Base-by-base conservation (phyloP, 1,140 invertebrate genomes). In the Hormaphis cornu region DNA sequence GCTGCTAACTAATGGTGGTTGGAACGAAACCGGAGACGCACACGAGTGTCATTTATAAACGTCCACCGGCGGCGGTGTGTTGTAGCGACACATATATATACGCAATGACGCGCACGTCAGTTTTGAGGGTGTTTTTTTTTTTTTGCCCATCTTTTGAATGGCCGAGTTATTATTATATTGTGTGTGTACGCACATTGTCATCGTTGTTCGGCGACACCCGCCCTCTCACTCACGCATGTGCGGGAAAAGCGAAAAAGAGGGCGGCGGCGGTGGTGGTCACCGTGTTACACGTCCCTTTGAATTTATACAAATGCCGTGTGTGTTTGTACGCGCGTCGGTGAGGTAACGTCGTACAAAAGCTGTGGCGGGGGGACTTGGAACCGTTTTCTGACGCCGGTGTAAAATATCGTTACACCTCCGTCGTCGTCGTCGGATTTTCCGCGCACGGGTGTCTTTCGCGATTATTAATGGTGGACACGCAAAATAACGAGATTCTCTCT, bases 1-100 rank as follows among this genome's bases (percentile, higher is more conserved):
- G 48, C 48, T 16, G 22, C 44, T 66, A 20, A 66, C 61, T 66
- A 66, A 66, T 66, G 61, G 44, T 63, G 22, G 58, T 24, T 24
- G 20, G 44, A 63, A 63, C 48, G 50, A 66, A 48, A 66, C 61
- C 30, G n/a, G n/a, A 33, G 30, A 63, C 46, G 61, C 50, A 33
- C 50, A 66, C 61, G 35, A 50, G 44, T 50, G 28, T 20, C 61
- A 66, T 66, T 66, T 66, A 48, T 66, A 33, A 50, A 50, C 61
- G 61, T 66, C 44, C 42, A 14, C 18, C 12, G 12, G n/a, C n/a
- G n/a, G n/a, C n/a, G n/a, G n/a, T n/a, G n/a, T n/a, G n/a, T n/a
- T n/a, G n/a, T n/a, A n/a, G 42, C n/a, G 18, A 10, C 12, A 37
- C 35, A 37, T 37, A 37, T 37, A 14, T 61, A 28, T 44, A 48